Evolutionary conservation across 1,140 invertebrate genomes (phyloP).

Genomic region (Drosophila ananassae): DNA sequence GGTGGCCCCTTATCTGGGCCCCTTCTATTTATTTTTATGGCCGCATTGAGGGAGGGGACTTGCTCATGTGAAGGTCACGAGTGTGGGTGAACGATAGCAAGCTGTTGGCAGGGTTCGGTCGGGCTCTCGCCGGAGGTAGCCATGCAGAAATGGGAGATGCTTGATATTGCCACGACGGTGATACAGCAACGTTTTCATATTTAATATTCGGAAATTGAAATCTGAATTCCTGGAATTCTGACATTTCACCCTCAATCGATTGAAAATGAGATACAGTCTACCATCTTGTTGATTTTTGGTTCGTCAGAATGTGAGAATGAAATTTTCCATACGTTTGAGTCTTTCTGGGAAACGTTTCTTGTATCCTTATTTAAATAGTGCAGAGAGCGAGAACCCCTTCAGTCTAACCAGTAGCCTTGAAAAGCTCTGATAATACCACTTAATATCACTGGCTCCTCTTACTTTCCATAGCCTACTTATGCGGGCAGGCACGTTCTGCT

Average conservation of each 20-base stretch:
- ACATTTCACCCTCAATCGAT: neutral
- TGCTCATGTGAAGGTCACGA: constrained; percentile 47
- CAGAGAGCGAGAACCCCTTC: neutral
- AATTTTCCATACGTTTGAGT: too few relatives aligned
- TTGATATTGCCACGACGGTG: constrained; percentile 20
- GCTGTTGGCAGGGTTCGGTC: neutral
- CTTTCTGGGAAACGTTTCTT: too few relatives aligned
- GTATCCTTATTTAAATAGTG: too few relatives aligned
- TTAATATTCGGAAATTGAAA: constrained; percentile 11
- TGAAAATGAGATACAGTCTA: neutral
- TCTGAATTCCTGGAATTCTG: neutral
- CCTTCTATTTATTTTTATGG: constrained; percentile 45
- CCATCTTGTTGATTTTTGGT: neutral
- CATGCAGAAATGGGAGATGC: constrained; percentile 34
- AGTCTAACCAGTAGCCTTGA: neutral
- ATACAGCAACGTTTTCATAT: constrained; percentile 22
- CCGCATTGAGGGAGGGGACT: constrained; percentile 16
- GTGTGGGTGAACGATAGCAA: constrained; percentile 15
- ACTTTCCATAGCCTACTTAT: constrained; percentile 56
- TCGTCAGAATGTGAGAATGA: too few relatives aligned
- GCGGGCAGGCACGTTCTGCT: constrained; percentile 29
- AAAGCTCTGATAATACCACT: constrained; percentile 38
- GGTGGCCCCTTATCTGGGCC: neutral
- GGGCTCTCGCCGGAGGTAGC: constrained; percentile 14
- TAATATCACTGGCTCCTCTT: constrained; percentile 9